phyloP scores from a whole-genome alignment of 2,888 invertebrate genomes.

The Lasioglossum oenotherae region DNA sequence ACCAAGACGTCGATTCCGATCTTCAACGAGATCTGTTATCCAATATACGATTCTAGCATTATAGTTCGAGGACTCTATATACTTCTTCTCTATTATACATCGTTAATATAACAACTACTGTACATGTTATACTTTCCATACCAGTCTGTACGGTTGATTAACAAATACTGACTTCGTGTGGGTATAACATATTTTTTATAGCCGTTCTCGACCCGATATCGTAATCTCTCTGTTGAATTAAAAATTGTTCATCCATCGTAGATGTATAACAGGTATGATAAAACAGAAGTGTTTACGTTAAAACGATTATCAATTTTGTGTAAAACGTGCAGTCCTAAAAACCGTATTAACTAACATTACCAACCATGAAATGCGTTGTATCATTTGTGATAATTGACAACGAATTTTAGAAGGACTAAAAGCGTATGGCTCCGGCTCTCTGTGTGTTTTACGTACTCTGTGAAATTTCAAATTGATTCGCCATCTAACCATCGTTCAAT shows the following conservation, averaged over 20 bases:
- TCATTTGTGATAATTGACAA: constrained; percentile 25
- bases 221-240: background rate
- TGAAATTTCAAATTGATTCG: constrained; percentile 1
- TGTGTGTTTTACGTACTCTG: background rate
- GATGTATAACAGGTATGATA: background rate
- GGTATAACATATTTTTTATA: constrained; percentile 33
- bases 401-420: constrained; percentile 8
- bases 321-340: constrained; percentile 10
- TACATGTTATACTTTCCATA: constrained; percentile 36
- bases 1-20: constrained; percentile 22
- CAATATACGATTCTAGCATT: constrained; percentile 57
- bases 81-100: constrained; percentile 34
- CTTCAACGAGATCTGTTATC: constrained; percentile 13
- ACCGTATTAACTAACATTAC: background rate
- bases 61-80: constrained; percentile 2
- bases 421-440: background rate
- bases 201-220: constrained; percentile 13
- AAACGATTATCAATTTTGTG: background rate
- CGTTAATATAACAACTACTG: constrained; percentile 34
- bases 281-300: constrained; percentile 2
- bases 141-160: constrained; percentile 27
- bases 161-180: constrained; percentile 40
- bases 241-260: background rate
- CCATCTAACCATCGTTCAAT: background rate
- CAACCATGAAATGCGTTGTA: background rate